Evolutionary conservation across 92 coral and sea anemone species (phyloP), one percentile per base, ranked within the genome.

Genomic region (Epizoanthus illoricatus): DNA sequence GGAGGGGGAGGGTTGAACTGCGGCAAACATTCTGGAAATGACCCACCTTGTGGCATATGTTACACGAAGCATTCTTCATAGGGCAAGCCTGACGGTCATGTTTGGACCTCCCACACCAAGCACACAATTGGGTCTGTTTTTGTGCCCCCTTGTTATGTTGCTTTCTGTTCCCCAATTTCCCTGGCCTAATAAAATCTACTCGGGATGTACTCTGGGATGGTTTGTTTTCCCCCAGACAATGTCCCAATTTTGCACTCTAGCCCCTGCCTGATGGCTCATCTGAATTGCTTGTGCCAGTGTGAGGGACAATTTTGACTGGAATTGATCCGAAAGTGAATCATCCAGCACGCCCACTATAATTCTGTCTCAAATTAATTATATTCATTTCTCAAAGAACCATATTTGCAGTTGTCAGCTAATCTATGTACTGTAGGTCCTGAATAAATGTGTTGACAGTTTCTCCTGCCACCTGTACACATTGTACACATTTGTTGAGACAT

Each of bases 281-380:
- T 63, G 65, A 63, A 67, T 84, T 2, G 85, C 87, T 24, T 80
- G 75, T 15, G 88, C 58, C 41, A 88, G 83, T 15, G 91, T 88
- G 64, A 84, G 91, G 64, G 81, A 58, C 20, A 84, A 47, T 71
- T 73, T 84, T 19, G 81, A 75, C 59, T 83, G 87, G n/a, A 84
- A n/a, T n/a, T n/a, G n/a, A n/a, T n/a, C n/a, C n/a, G n/a, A n/a
- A n/a, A n/a, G 74, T 43, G 80, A 24, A 57, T 76, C 84, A 39
- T 79, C 84, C 5, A 83, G 80, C 20, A 87, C 73, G 17, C 84
- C 87, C 41, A 82, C 84, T 7, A 82, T 52, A 64, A 87, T 87
- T 74, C 84, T 82, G 80, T 82, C 86, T 7, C 86, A 20, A 21
- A 81, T 75, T 10, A 87, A 65, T n/a, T n/a, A n/a, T n/a, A n/a